These are phyloP conservation scores for Dicranocentrus wangi DNA, from an alignment of 2,888 invertebrate species.

Conservation along the genomic window DNA sequence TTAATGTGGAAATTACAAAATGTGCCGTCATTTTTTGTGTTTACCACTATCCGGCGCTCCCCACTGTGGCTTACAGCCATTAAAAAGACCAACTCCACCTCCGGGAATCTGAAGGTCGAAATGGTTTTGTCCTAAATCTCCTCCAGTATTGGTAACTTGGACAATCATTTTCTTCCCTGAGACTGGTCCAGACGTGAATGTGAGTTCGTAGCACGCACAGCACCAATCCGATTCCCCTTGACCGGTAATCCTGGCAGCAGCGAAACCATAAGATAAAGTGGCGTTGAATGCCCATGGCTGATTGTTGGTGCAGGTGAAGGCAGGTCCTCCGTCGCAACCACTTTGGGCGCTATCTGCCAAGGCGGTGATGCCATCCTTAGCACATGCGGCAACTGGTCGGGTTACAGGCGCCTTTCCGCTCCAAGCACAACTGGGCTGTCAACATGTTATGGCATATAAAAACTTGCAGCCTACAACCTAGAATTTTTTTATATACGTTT, in stretches of 20 bases:
- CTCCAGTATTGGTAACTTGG: conserved; percentile 65
- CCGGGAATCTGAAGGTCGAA: conserved; percentile 66
- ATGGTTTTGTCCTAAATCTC: conserved; percentile 64
- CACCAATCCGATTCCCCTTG: conserved; percentile 55
- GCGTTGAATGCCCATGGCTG: conserved; percentile 52
- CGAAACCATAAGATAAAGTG: conserved; percentile 46
- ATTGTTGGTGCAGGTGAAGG: conserved; percentile 50
- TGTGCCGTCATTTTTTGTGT: too few relatives aligned
- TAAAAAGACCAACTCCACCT: conserved; percentile 64
- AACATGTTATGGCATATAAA: too few relatives aligned
- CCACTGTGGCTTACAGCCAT: conserved; percentile 64
- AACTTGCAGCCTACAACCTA: too few relatives aligned
- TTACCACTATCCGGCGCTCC: conserved; percentile 40
- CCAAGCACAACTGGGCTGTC: conserved; percentile 41
- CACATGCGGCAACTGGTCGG: conserved; percentile 47
- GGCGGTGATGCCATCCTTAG: conserved; percentile 35
- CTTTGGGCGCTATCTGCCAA: conserved; percentile 48
- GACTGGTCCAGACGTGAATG: conserved; percentile 57
- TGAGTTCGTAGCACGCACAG: conserved; percentile 63
- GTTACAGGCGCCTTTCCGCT: conserved; percentile 51
- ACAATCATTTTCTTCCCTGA: conserved; percentile 58
- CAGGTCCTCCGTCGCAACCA: conserved; percentile 60
- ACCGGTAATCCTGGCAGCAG: conserved; percentile 47
- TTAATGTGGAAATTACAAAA: too few relatives aligned
- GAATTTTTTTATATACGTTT: too few relatives aligned